phyloP scores from a whole-genome alignment of 2,797 vertebrate genomes.

The Perodicticus potto region DNA sequence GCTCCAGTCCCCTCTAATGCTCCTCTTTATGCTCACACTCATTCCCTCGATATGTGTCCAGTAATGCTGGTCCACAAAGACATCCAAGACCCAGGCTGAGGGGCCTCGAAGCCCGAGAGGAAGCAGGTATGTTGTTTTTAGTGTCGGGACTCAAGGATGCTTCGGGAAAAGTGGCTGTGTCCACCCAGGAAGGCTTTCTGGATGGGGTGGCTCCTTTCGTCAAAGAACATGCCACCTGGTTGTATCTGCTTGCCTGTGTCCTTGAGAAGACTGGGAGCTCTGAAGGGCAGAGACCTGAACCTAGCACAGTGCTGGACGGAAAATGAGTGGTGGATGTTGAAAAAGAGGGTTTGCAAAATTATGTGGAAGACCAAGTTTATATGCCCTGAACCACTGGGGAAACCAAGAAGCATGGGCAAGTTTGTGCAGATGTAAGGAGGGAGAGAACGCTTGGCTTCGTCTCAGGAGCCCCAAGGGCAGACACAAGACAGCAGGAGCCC shows the following conservation, averaged over 20 bases:
- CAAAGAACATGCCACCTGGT: rapidly evolving
- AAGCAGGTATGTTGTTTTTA: neutral
- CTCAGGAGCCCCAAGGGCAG: neutral
- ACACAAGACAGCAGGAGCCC: rapidly evolving
- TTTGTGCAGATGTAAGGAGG: rapidly evolving
- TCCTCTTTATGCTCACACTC: no score
- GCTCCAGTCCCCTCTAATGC: rapidly evolving
- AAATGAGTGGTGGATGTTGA: neutral
- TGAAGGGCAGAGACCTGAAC: no score
- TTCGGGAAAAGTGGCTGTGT: neutral
- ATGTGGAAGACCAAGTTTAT: neutral
- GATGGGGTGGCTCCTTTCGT: neutral
- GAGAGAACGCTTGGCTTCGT: neutral
- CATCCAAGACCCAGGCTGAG: neutral
- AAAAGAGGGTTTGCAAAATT: neutral
- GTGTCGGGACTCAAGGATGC: neutral
- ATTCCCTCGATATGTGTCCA: no score
- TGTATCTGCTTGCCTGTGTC: neutral
- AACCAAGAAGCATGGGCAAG: neutral
- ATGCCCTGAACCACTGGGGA: neutral
- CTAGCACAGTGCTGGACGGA: neutral
- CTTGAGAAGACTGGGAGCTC: neutral
- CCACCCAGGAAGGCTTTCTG: neutral
- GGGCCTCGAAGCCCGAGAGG: neutral
- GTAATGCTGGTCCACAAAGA: neutral